Base-by-base conservation (phyloP, 2,113 vertebrate genomes). In the Rhinolophus sinicus region DNA sequence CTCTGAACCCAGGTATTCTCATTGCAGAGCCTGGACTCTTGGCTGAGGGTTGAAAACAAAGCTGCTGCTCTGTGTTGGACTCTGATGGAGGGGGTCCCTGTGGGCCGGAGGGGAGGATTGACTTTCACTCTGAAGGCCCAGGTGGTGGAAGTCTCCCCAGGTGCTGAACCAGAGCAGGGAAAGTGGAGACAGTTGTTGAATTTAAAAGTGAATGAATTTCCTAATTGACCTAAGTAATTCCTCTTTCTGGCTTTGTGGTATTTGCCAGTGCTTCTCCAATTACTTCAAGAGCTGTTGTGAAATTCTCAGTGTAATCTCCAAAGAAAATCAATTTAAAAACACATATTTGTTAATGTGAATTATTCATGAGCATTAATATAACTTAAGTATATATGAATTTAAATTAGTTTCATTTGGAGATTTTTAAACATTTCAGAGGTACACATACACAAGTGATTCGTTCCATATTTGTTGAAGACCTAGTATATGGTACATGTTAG, bases 301-400 rank as follows among this genome's bases (percentile, higher is more conserved):
- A 92, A 93, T 92, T 92, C 88, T 93, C 62, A 76, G 6, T 52
- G 40, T 88, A 88, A 58, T 93, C 76, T 67, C 64, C 84, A 72
- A 96, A 94, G 94, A 70, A 95, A 96, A 96, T 95, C 58, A 94
- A 82, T 84, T 93, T 84, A 67, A 93, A 96, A 95, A 87, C 83
- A 92, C 64, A n/a, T 97, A 86, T 95, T 93, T 96, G 84, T 96
- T 93, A 35, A 84, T 84, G 22, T 96, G 93, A 95, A 94, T 96
- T 94, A 95, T 95, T 97, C 85, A 96, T 95, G 58, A 94, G 67
- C 24, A 94, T 92, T 96, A 96, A 94, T 88, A 84, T 94, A 40
- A 50, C 82, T 96, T 96, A 95, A 90, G 90, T 96, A 81, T 73
- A 88, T 93, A 78, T 84, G 84, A 92, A 96, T 96, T 94, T 96